Evolutionary conservation across 30 jellyfish, hydroid and myxozoan species (phyloP), one percentile per base, ranked within the genome.

Genomic region (Aurelia aurita complex sp. Pacific): DNA sequence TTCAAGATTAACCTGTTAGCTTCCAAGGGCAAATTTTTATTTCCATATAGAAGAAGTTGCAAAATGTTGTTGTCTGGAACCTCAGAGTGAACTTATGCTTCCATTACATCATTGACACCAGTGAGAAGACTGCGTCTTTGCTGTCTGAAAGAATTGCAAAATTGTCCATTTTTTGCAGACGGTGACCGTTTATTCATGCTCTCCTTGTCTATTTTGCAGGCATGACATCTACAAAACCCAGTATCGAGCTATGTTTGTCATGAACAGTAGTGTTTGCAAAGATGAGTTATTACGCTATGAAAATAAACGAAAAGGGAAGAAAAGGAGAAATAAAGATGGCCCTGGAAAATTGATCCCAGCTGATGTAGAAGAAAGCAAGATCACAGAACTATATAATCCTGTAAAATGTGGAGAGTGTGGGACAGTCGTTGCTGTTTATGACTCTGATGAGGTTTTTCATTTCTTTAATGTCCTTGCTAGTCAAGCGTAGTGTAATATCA

Each of bases 241-340:
- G 71, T 94, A 89, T 63, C 97, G 99, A 66, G 99, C 99, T 3
- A 94, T 94, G 99, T 94, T 94, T 94, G 99, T 94, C 11, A 85
- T 94, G 97, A 88, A 89, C 65, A 83, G 97, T 57, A 67, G 61
- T 1, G 97, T 94, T 34, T 79, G 60, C 65, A 65, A 43, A 57
- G 89, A 87, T 79, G 97, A 94, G 77, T 40, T 87, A 42, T 79
- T 88, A 34, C 88, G 92, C 17, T 94, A 94, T 68, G 97, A 94
- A 52, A 87, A 69, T 71, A 87, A 85, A 64, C 84, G 51, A 55
- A 85, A 66, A 54, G 70, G 85, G 35, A 89, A 74, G 55, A 94
- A 82, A 70, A 85, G 75, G 64, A 36, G 89, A 32, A 75, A 71
- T 4, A 90, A 76, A 36, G 85, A 81, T 9, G 86, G 86, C 17